Evolutionary conservation across 2,113 vertebrate genomes (phyloP).

Genomic region (Lophochroa leadbeateri): DNA sequence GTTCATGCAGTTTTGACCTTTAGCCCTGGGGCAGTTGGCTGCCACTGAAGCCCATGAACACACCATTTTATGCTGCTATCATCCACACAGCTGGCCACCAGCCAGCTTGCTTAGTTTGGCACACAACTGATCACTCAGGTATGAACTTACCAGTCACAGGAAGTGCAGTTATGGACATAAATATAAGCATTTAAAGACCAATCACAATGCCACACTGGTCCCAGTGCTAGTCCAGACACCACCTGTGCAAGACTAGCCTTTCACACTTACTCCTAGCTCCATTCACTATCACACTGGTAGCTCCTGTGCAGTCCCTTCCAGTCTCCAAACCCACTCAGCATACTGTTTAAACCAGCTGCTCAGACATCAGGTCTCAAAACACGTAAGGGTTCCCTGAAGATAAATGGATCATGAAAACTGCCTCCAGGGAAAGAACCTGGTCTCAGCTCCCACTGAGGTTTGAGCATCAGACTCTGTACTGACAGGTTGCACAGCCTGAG

Average conservation of each 20-base stretch:
- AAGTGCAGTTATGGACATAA: accelerated
- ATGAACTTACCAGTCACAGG: neutral
- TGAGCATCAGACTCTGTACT: neutral
- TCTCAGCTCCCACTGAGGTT: neutral
- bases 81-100: neutral
- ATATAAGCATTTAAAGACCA: accelerated
- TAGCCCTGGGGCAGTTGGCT: neutral
- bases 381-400: neutral
- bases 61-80: neutral
- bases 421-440: neutral
- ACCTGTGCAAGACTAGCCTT: neutral
- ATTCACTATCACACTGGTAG: neutral
- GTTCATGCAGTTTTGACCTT: neutral
- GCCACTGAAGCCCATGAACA: neutral
- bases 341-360: neutral
- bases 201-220: neutral
- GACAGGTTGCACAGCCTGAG: neutral
- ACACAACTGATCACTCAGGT: neutral
- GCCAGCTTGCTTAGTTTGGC: neutral
- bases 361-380: neutral
- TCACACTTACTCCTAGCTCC: neutral
- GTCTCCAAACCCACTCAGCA: too few species aligned
- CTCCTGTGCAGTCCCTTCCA: neutral
- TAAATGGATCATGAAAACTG: neutral
- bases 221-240: neutral